These are phyloP conservation scores for Ellobium chinense DNA, from an alignment of 2,888 invertebrate genomes.

Conservation along the genomic window DNA sequence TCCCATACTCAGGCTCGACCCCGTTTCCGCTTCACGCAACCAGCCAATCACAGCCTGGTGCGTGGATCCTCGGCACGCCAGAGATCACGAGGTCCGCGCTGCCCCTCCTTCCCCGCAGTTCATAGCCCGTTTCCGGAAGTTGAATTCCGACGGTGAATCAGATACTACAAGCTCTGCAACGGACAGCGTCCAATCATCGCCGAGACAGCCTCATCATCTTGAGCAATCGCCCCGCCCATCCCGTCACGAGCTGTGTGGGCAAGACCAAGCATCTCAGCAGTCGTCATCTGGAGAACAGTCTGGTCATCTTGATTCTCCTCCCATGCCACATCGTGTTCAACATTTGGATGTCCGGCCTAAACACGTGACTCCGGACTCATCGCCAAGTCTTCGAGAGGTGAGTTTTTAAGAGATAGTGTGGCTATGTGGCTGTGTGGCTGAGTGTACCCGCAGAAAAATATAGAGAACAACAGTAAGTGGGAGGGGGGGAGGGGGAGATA, in stretches of 20 bases:
- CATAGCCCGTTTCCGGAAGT: constrained; percentile 13
- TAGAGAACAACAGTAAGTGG: not conserved
- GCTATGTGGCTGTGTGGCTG: not conserved
- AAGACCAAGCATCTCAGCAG: not conserved
- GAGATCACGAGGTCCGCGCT: constrained; percentile 24
- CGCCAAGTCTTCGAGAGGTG: constrained; percentile 2
- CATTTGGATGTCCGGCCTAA: not conserved
- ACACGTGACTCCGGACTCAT: not conserved
- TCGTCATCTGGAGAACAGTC: not conserved
- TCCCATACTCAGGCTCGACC: constrained; percentile 3
- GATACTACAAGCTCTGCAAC: constrained; percentile 18
- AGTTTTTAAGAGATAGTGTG: not conserved
- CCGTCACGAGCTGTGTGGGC: too few species aligned
- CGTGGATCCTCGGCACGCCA: constrained; percentile 9
- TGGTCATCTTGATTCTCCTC: not conserved
- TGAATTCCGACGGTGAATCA: constrained; percentile 26
- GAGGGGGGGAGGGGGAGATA: not conserved
- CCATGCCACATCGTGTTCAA: not conserved
- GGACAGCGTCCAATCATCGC: constrained; percentile 34
- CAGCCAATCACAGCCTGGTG: constrained; percentile 30
- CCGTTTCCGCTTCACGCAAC: constrained; percentile 3
- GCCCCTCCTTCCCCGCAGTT: constrained; percentile 33
- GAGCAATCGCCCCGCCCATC: not conserved
- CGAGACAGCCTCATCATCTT: not conserved
- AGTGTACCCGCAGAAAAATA: not conserved